Conservation (phyloP, 2,113 vertebrate species). For the Apteryx owenii region DNA sequence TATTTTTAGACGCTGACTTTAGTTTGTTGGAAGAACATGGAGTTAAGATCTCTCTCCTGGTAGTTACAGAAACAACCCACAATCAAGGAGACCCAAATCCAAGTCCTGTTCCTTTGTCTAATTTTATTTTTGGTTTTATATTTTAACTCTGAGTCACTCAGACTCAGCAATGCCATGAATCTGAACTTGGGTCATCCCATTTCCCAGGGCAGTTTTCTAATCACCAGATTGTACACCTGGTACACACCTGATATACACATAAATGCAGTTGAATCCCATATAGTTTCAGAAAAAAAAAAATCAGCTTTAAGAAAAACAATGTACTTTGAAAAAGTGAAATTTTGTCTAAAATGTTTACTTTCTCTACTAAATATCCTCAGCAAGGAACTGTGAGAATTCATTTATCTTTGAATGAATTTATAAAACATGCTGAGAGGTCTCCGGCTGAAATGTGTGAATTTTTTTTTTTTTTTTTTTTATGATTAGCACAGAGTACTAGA, state of each 20-base stretch:
- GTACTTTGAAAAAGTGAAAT: background rate
- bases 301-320: background rate
- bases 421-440: slow-evolving; percentile 20
- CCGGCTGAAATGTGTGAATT: background rate
- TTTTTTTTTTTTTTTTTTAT: background rate
- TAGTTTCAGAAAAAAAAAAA: background rate
- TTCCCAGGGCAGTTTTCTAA: background rate
- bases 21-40: background rate
- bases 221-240: background rate
- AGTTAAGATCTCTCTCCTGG: background rate
- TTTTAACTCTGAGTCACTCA: background rate
- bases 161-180: background rate
- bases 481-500: background rate
- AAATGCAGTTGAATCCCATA: background rate
- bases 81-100: background rate
- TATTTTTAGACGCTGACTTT: background rate
- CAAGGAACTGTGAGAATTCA: slow-evolving; percentile 35
- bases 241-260: background rate
- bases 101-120: background rate
- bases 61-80: background rate
- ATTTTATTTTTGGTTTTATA: background rate
- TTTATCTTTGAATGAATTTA: slow-evolving; percentile 50
- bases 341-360: slow-evolving; percentile 35
- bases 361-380: slow-evolving; percentile 19
- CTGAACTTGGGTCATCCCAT: background rate